Evolutionary conservation across 2,797 vertebrate genomes (phyloP), one percentile per base, ranked within the genome.

Genomic region (Buphagus erythrorhynchus): DNA sequence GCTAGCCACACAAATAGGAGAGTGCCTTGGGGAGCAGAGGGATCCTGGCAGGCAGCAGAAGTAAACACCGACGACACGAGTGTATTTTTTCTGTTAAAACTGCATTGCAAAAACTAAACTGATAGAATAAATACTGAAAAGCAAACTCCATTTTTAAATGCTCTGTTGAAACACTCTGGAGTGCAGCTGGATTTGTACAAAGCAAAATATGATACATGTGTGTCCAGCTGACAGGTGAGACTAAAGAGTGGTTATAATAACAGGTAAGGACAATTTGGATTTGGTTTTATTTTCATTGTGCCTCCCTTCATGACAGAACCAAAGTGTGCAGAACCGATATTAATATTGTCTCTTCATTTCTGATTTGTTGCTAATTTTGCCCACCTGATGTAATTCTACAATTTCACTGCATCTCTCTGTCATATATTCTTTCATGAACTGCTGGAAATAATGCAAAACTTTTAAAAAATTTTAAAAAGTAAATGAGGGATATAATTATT

Each of bases 1-100:
- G 79, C 73, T 59, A 72, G 91, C 82, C 95, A 95, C 87, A 81
- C 89, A 95, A 92, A 95, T 72, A 95, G 71, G 86, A 33, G 2
- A 90, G 72, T 75, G 87, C 95, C 91, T 65, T 5, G 4, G 91
- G 95, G 91, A 95, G 82, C 79, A 74, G 66, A 78, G 75, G 87
- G 94, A 74, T 86, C 68, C 82, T 77, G 93, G 87, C 89, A 92
- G 92, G 92, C 94, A 83, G 95, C 62, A 93, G 43, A 90, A 95
- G 62, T 88, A 95, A 96, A 96, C 93, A 93, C 35, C 10, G 78
- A 75, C 0, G 2, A 36, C 77, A 86, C 0, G 0, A 69, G 85
- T n/a, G 58, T 75, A 86, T 82, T 91, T 91, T 72, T 68, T 52
- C 75, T 92, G 75, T 62, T 85, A 40, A 26, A 94, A 61, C 31